phyloP scores from a whole-genome alignment of 2,888 invertebrate genomes.

The Alloscopus bannaensis region DNA sequence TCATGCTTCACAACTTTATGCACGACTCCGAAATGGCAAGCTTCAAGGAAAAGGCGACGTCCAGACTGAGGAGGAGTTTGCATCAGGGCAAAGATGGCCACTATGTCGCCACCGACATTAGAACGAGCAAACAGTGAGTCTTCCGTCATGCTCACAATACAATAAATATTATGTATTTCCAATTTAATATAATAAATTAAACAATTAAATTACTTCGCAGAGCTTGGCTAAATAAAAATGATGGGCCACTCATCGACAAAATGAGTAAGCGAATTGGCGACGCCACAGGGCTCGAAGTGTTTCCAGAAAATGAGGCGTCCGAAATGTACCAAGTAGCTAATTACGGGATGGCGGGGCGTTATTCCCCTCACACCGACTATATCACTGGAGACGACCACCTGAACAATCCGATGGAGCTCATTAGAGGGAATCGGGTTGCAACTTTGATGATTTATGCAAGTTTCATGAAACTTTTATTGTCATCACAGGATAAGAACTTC shows the following conservation, averaged over 20 bases:
- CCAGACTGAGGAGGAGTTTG: conserved; percentile 69
- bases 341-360: conserved; percentile 74
- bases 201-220: too few relatives aligned
- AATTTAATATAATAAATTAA: too few relatives aligned
- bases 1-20: conserved; percentile 73
- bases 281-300: conserved; percentile 68
- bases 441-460: conserved; percentile 74
- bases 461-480: too few relatives aligned
- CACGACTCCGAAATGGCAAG: conserved; percentile 69
- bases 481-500: too few relatives aligned
- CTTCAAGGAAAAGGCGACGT: conserved; percentile 70
- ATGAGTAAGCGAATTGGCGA: conserved; percentile 70
- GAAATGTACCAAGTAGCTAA: conserved; percentile 74
- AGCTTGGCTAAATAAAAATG: conserved; percentile 73
- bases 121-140: conserved; percentile 74
- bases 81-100: conserved; percentile 72
- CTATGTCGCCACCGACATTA: conserved; percentile 73
- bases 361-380: conserved; percentile 73
- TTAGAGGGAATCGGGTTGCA: conserved; percentile 73
- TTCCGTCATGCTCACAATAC: too few relatives aligned
- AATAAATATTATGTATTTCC: too few relatives aligned
- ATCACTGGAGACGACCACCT: conserved; percentile 70
- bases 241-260: conserved; percentile 68
- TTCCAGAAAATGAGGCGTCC: conserved; percentile 72
- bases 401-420: conserved; percentile 68